Evolutionary conservation across 2,888 invertebrate species (phyloP).

Genomic region (Sicus ferrugineus): DNA sequence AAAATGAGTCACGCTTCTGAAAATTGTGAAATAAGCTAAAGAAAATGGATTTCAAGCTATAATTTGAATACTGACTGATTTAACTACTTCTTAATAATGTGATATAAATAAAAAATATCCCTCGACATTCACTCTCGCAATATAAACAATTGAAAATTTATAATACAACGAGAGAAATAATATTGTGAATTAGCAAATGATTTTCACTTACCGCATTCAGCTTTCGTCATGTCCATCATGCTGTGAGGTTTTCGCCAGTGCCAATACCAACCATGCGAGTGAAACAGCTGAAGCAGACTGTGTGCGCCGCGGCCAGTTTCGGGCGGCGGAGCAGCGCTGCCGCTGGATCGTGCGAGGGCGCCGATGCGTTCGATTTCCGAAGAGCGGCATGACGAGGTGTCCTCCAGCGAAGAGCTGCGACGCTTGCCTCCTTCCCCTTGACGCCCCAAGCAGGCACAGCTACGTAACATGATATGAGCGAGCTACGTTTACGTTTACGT

Average conservation of each 20-base stretch:
- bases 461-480: conserved; percentile 60
- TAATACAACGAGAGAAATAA: background rate
- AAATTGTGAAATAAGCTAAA: no score
- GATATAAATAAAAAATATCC: no score
- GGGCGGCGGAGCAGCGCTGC: conserved; percentile 39
- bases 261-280: conserved; percentile 71
- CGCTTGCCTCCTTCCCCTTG: conserved; percentile 55
- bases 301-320: conserved; percentile 46
- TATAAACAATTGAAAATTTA: background rate
- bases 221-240: conserved; percentile 76
- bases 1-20: background rate
- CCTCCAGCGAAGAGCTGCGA: conserved; percentile 64
- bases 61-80: no score
- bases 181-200: background rate
- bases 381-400: conserved; percentile 63
- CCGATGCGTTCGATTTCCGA: conserved; percentile 64
- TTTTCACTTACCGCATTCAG: conserved; percentile 76
- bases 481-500: background rate
- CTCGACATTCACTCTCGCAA: no score
- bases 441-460: conserved; percentile 62
- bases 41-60: no score
- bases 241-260: conserved; percentile 74
- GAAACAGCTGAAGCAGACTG: conserved; percentile 61
- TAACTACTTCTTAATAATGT: no score
- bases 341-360: conserved; percentile 48